Evolutionary conservation across 2,113 vertebrate genomes (phyloP), one percentile per base, ranked within the genome.

Genomic region (Salvelinus sp.): DNA sequence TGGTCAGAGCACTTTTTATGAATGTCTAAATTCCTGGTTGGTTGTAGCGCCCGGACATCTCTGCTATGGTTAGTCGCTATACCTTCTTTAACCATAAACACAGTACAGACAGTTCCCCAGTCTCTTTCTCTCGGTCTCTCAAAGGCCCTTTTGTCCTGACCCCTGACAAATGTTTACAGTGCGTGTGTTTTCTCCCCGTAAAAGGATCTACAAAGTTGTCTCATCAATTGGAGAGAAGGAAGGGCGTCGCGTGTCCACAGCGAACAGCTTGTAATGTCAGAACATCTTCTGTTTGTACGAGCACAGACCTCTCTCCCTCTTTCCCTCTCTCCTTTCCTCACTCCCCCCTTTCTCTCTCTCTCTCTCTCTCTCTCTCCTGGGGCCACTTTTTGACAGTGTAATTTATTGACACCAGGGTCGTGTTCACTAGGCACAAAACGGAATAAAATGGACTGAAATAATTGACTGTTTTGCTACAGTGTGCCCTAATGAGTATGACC

Each of bases 211-310:
- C 75, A 80, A 75, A 76, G 81, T 82, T 83, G 87, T 87, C 81
- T 92, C 90, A 91, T 86, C 84, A 79, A 72, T 50, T 73, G 87
- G 90, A 92, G 84, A 89, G 82, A 84, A 71, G 79, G 83, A 92
- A 90, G 83, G 50, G 77, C 63, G 77, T 74, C 72, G 81, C 30
- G 70, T 83, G 81, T 80, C 84, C 79, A 83, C 82, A 78, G 79
- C 85, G 85, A 89, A 90, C 83, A 88, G 78, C 84, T 83, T 74
- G 58, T 67, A 47, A 85, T 76, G 66, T 81, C 67, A 77, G 73
- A 74, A 74, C 71, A 71, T 25, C 75, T 62, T 77, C 77, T 77
- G 69, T 73, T 81, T 27, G 9, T 44, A 62, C 6, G 58, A 62
- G 58, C 20, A 62, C 6, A 62, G 16, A 2, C 16, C 58, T 62